Evolutionary conservation across 1,140 invertebrate species (phyloP), one percentile per base, ranked within the genome.

Genomic region (Drosophila triauraria): DNA sequence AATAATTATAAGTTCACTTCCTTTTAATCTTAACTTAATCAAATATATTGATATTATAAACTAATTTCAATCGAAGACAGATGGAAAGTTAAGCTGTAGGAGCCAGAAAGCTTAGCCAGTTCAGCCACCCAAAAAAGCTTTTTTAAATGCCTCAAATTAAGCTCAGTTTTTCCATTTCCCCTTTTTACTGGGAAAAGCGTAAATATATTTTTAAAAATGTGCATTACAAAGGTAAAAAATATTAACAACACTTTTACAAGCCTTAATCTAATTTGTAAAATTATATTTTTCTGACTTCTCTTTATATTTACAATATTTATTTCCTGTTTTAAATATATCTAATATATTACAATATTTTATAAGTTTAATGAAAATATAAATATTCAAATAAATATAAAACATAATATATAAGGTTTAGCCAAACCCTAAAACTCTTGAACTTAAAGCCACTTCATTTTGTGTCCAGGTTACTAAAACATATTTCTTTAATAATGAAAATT

Each of bases 91-190:
- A 35, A 48, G 35, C 15, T 35, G 25, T 35, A 7, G 13, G 5
- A 9, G 1, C 1, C 8, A 25, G 35, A 72, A 72, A 72, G 69
- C 53, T 72, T 20, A 72, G 69, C 69, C 9, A 32, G 35, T 72
- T 35, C 67, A 42, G 53, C 7, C 27, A 71, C 69, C 68, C 20
- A 23, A 20, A 12, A 43, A 27, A 72, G 69, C 69, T 72, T 51
- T 72, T n/a, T 9, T 27, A 12, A 38, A 5, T 23, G n/a, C 3
- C 51, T 23, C 17, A 35, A 35, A 61, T 63, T 40, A n/a, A 23
- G 17, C 15, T 10, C 10, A 63, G 17, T 10, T 42, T 23, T 54
- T 4, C 32, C 2, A 2, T 48, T 44, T 44, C 10, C 9, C 6
- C 6, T 43, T 43, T n/a, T 2, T 43, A 9, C 42, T 43, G 15